Base-by-base conservation (phyloP, 1,140 invertebrate genomes). In the Drosophila subpulchrella region DNA sequence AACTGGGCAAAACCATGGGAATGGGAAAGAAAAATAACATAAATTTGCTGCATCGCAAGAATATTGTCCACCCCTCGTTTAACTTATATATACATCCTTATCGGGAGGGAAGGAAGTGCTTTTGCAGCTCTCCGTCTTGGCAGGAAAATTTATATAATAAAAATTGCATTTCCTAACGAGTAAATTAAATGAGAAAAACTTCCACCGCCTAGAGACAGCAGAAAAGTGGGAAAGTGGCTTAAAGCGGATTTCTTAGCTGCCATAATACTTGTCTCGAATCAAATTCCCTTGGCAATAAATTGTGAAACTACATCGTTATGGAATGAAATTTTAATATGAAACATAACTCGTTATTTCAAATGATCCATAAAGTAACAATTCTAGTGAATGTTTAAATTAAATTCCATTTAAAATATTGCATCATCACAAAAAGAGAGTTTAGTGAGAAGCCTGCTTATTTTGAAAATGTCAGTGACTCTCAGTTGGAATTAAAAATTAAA, bases 91-190 rank as follows among this genome's bases (percentile, higher is more conserved):
- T 32, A 6, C 32, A 41, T 27, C 12, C 24, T 47, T 24, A 27
- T 34, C 51, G n/a, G 17, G 34, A 27, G 20, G 4, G 6, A 53
- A 46, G 13, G 7, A 81, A 76, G 65, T 72, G 51, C 63, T 44
- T 44, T 61, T 65, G 53, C 48, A 67, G 54, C 32, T 12, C 15
- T 39, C 13, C 24, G 38, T 27, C 32, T 50, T 48, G 51, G 44
- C 56, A 30, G 42, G 44, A 61, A 63, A 71, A 73, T 78, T 75
- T 75, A 15, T 75, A 51, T 78, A 70, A 82, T 78, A 67, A 63
- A 86, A 82, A 82, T 73, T 76, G 75, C 78, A 86, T 82, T 79
- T 66, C 59, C 56, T 77, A 86, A 88, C 75, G 63, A 88, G 56
- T 70, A 76, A 86, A 86, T 79, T 76, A 70, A 88, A 83, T 88